Evolutionary conservation across 2,797 vertebrate species (phyloP), one percentile per base, ranked within the genome.

Genomic region (Gymnoscopelus braueri): DNA sequence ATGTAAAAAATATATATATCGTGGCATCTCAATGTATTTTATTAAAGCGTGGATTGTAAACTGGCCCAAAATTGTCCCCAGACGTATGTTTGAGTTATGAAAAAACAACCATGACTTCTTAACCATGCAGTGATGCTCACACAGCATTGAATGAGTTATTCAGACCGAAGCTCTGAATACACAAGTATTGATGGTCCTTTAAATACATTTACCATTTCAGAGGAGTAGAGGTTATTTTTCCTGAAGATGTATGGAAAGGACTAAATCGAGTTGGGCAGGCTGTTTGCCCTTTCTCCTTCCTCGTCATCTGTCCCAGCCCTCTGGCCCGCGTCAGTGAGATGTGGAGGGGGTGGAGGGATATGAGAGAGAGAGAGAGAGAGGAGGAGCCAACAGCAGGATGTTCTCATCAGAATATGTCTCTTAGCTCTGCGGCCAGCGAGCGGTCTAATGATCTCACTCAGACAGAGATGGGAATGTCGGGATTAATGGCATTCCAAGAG

Each of bases 371-470:
- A 1, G 15, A 63, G 76, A 77, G 64, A 35, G 11, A 58, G 70
- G 62, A 65, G 57, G 78, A 81, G 72, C 77, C 74, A 69, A 67
- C 61, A 74, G 77, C 76, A 82, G 75, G 72, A 83, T 84, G 80
- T 87, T 82, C 83, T 90, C 82, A 84, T 83, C 86, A 82, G 88
- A 90, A 86, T 75, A 71, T 72, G 63, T 78, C 84, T 81, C 85
- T 84, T 84, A 78, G 90, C 87, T 81, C 78, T 72, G 67, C 77
- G 50, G 81, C 71, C 77, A 53, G 69, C 51, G 62, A 91, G 85
- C 77, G 81, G 82, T 88, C 86, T 90, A 88, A 92, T 95, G 92
- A 94, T 93, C 91, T 94, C 91, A 93, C 90, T 88, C 71, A 65
- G 79, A 86, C 77, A 57, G 79, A 63, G 87, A 85, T 86, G 85